Evolutionary conservation across 64 coral and sea anemone genomes (phyloP), one percentile per base, ranked within the genome.

Genomic region (Montipora efflorescens): DNA sequence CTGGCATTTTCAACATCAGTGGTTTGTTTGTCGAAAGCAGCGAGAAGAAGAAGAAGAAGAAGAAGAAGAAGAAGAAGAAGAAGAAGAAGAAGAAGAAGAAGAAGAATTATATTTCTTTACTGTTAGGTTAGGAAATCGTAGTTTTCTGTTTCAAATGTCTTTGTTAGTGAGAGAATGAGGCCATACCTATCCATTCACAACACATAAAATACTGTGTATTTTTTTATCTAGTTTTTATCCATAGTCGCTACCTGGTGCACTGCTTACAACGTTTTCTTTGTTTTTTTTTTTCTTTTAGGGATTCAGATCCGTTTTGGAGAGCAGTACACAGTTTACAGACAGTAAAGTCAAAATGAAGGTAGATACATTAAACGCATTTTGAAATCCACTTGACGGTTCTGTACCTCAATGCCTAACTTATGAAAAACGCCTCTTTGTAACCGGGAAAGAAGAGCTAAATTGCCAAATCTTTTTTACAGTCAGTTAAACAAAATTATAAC

Each of bases 291-390:
- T n/a, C n/a, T 72, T 19, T 18, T 0, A 72, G 19, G 68, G 12
- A 1, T 22, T 72, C 25, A 28, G 25, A 28, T 28, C 25, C 0
- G 25, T 28, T 72, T 15, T 19, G 23, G n/a, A 19, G 68, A 72
- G 1, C 68, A 72, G 18, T 28, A 28, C 25, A 22, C 16, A 72
- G 68, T 72, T 72, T 15, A 72, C 68, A 72, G 68, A 13, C 68
- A 19, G n/a, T 72, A 7, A 72, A 72, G 68, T 72, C 68, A 19
- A 72, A 72, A 72, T 72, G 68, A 72, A 72, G 68, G 68, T 72
- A 13, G 14, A 4, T 69, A 69, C 66, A 28, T 28, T 28, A 1
- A 0, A 15, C 5, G 20, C 66, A 69, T 69, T 69, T 69, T 28
- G 25, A 28, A 28, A 28, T 28, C 25, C 25, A 28, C 25, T 28